These are phyloP conservation scores for Catamblyrhynchus diadema DNA, from an alignment of 2,797 vertebrate species.

Conservation along the genomic window DNA sequence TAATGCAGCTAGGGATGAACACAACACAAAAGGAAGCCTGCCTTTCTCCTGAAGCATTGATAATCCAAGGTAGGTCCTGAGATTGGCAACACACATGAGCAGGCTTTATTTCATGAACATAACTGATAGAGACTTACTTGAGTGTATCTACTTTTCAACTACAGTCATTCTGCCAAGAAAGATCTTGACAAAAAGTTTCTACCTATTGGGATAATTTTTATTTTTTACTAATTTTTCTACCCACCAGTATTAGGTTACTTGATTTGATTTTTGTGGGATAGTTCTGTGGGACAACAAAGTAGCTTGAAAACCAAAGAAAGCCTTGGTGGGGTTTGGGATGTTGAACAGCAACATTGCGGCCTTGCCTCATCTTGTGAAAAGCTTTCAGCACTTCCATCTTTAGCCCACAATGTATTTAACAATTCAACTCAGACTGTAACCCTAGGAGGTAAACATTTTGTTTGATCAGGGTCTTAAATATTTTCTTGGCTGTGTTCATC, in stretches of 20 bases:
- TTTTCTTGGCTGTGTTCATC: background rate
- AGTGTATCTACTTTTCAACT: background rate
- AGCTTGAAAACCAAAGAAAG: background rate
- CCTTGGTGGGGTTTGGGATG: background rate
- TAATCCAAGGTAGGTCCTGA: background rate
- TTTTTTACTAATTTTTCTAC: background rate
- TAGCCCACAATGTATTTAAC: background rate
- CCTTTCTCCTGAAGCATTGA: background rate
- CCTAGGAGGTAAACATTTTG: background rate
- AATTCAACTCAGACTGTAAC: background rate
- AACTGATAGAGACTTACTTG: background rate
- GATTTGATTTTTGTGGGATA: background rate
- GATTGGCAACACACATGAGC: background rate
- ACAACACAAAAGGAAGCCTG: background rate
- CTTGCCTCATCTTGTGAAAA: background rate
- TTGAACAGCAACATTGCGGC: background rate
- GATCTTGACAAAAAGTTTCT: background rate
- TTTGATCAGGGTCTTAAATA: background rate
- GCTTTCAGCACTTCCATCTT: background rate
- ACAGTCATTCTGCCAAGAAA: background rate
- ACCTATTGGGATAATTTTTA: background rate
- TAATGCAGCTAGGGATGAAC: background rate
- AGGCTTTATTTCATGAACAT: background rate
- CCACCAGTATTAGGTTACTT: background rate
- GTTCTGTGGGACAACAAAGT: background rate